Percentiles rank a stretch among this genome's conserved stretches.
Conservation (phyloP, 1,140 invertebrate genomes). For the Myzus persicae region DNA sequence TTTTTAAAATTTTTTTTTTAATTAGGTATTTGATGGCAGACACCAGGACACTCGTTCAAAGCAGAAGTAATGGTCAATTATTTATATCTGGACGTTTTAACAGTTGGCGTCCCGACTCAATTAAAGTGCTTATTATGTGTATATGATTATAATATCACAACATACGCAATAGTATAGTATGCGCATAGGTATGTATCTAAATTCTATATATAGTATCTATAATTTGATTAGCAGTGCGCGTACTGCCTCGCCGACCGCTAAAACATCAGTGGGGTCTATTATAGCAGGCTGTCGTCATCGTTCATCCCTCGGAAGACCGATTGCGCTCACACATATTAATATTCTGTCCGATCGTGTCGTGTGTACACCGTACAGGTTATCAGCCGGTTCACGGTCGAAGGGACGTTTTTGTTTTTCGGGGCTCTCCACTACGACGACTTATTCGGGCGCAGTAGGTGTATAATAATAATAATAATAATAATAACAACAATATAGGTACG, state of each 20-base stretch:
- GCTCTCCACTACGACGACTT: not conserved
- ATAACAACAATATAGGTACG: too few species aligned
- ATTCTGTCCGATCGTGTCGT: not conserved
- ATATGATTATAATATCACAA: not conserved
- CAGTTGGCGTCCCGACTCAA: too few species aligned
- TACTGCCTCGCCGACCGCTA: not conserved
- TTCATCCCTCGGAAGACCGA: conserved; percentile 40
- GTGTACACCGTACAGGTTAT: not conserved
- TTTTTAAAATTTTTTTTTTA: too few species aligned
- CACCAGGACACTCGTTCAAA: too few species aligned
- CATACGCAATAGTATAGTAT: not conserved
- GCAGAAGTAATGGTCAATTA: too few species aligned
- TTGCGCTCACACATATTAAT: not conserved
- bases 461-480: not conserved
- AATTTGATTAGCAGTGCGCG: not conserved
- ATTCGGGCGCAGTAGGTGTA: not conserved
- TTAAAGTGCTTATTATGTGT: not conserved
- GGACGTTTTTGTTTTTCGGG: conserved; percentile 23
- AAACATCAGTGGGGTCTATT: not conserved
- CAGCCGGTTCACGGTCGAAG: conserved; percentile 22
- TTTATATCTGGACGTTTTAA: not conserved
- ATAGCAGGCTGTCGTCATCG: conserved; percentile 40
- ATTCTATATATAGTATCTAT: not conserved
- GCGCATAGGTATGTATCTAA: not conserved
- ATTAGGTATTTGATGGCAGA: too few species aligned